Percentiles rank a stretch among this genome's conserved stretches.
These are phyloP conservation scores for Drosophila dives DNA, from an alignment of 2,888 invertebrate species.

Conservation along the genomic window DNA sequence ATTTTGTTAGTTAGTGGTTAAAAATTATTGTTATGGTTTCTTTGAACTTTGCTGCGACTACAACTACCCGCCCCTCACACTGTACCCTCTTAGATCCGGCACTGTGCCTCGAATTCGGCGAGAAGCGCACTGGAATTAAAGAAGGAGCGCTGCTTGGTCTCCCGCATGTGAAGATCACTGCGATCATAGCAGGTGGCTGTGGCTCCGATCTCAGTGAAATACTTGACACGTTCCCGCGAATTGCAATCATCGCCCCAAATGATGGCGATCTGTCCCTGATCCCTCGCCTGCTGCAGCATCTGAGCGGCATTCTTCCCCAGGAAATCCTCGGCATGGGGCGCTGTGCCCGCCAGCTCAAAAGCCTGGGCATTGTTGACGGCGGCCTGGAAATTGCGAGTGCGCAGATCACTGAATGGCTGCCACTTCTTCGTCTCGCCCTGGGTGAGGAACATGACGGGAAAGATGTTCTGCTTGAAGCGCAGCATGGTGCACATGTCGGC, in stretches of 20 bases:
- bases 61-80: conserved; percentile 34
- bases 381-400: conserved; percentile 91
- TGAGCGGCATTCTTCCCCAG: conserved; percentile 89
- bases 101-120: conserved; percentile 77
- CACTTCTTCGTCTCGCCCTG: conserved; percentile 82
- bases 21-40: background rate
- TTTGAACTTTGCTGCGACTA: conserved; percentile 28
- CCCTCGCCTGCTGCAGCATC: conserved; percentile 89
- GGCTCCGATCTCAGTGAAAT: conserved; percentile 94
- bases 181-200: conserved; percentile 99
- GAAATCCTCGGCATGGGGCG: conserved; percentile 96
- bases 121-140: conserved; percentile 73
- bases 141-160: conserved; percentile 74
- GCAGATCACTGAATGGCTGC: conserved; percentile 92
- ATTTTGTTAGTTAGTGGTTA: background rate
- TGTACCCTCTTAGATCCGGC: conserved; percentile 43
- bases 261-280: conserved; percentile 93
- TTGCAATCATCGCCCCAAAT: conserved; percentile 99
- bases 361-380: conserved; percentile 93
- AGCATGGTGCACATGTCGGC: conserved; percentile 98
- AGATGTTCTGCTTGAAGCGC: conserved; percentile 97
- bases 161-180: conserved; percentile 86
- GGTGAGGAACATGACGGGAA: conserved; percentile 95
- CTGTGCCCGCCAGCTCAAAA: conserved; percentile 94
- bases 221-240: conserved; percentile 92